Base-by-base conservation (phyloP, 2,888 invertebrate genomes). In the Lepeophtheirus nordmannii region DNA sequence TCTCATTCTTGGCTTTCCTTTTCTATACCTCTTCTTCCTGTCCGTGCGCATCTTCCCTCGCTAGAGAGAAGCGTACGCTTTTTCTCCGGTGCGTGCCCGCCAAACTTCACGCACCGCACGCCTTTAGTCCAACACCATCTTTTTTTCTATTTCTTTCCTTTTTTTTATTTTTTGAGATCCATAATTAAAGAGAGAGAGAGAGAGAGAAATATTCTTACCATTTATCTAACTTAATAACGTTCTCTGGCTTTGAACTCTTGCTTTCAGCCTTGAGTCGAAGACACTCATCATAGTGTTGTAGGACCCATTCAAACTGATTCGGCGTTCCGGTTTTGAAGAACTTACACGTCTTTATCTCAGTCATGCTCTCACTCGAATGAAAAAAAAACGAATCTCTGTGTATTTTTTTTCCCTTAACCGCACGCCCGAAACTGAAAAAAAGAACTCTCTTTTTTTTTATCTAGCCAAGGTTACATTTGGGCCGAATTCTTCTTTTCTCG, bases 201-300 rank as follows among this genome's bases (percentile, higher is more conserved):
- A 30, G 30, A 30, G 7, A 30, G 30, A 30, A n/a, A n/a, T n/a
- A n/a, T n/a, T n/a, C 87, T 88, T 81, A 89, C 92, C 92, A 92
- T 78, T 89, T 86, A 81, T 92, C 92, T 80, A 92, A 81, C 80
- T 91, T 90, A 78, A 92, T 85, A 75, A 91, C 83, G 79, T 92
- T 92, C 77, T 91, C 91, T 67, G 91, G 88, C 80, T 87, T 92
- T 82, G 91, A 91, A 76, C 84, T 85, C 78, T 87, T 89, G 77
- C 83, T 83, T 77, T 90, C 87, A 70, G 92, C 90, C 80, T 91
- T 92, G 73, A 91, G 79, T 79, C 85, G 85, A 72, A 92, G 81
- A 72, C 89, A 91, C 81, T 90, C 85, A 73, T 90, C 89, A 80
- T 92, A 92, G 74, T 91, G 81, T 80, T 87, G 86, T 75, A 88